phyloP scores from a whole-genome alignment of 2,888 invertebrate species.

The Biston betularia region DNA sequence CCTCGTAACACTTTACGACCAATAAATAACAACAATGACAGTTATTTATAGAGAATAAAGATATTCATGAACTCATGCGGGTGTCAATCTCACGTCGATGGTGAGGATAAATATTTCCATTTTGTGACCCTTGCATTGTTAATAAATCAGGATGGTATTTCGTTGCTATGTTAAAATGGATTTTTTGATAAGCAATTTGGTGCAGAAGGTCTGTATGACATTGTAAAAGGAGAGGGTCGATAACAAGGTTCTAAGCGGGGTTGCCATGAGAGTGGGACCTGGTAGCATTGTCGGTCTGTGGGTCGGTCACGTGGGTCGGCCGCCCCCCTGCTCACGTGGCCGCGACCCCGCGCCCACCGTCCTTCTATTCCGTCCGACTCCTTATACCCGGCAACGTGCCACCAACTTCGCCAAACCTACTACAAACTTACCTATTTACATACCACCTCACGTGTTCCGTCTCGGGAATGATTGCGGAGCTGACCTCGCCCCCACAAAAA shows the following conservation, averaged over 20 bases:
- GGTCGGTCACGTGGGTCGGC: slow-evolving; percentile 36
- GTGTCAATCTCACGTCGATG: slow-evolving; percentile 59
- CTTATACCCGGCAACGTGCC: slow-evolving; percentile 72
- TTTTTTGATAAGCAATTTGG: slow-evolving; percentile 11
- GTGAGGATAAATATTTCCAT: slow-evolving; percentile 51
- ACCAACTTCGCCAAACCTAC: slow-evolving; percentile 67
- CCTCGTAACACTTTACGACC: slow-evolving; percentile 68
- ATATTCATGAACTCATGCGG: slow-evolving; percentile 68
- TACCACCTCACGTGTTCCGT: slow-evolving; percentile 67
- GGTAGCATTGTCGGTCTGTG: slow-evolving; percentile 10
- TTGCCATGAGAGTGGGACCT: slow-evolving; percentile 2
- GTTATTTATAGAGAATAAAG: slow-evolving; percentile 65
- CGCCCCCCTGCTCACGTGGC: slow-evolving; percentile 55
- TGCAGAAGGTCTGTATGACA: slow-evolving; percentile 8
- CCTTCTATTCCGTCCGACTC: slow-evolving; percentile 71
- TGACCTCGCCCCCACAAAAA: slow-evolving; percentile 52
- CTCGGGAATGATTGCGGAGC: slow-evolving; percentile 61
- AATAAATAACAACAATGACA: slow-evolving; percentile 71
- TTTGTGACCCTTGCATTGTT: slow-evolving; percentile 45
- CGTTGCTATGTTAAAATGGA: slow-evolving; percentile 9
- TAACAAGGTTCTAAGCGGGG: slow-evolving; percentile 6
- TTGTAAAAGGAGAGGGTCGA: slow-evolving; percentile 13
- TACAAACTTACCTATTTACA: slow-evolving; percentile 63
- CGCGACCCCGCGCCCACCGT: slow-evolving; percentile 41
- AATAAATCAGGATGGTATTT: slow-evolving; percentile 34